These are phyloP conservation scores for Pyrrhia umbra DNA, from an alignment of 2,888 invertebrate species.

Conservation along the genomic window DNA sequence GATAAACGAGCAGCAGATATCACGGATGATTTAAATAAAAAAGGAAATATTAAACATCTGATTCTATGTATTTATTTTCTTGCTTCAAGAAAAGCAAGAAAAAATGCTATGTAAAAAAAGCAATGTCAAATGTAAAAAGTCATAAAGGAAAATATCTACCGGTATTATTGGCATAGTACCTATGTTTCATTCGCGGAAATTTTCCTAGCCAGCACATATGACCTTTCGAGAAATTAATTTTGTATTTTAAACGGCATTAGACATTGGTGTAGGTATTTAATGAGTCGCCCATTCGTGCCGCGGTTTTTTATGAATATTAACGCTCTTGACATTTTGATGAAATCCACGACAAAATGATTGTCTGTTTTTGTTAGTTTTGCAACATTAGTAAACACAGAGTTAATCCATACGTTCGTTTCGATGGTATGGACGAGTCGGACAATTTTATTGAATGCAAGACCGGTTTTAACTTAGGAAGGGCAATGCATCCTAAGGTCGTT, in stretches of 20 bases:
- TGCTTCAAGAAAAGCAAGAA: not conserved
- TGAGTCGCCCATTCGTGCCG: slow-evolving; percentile 48
- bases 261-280: slow-evolving; percentile 59
- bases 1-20: too few relatives aligned
- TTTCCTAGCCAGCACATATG: slow-evolving; percentile 60
- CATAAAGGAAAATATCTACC: slow-evolving; percentile 3
- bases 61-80: too few relatives aligned
- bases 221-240: slow-evolving; percentile 69
- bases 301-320: slow-evolving; percentile 56
- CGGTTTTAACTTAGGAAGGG: slow-evolving; percentile 26
- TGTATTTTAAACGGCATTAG: slow-evolving; percentile 57
- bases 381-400: slow-evolving; percentile 20
- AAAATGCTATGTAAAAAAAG: slow-evolving; percentile 7
- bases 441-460: slow-evolving; percentile 8
- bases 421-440: not conserved
- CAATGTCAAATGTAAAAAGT: slow-evolving; percentile 9
- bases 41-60: not conserved
- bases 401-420: slow-evolving; percentile 2
- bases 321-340: slow-evolving; percentile 62
- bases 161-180: slow-evolving; percentile 10
- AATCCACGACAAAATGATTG: slow-evolving; percentile 51
- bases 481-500: slow-evolving; percentile 6
- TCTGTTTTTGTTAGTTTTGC: slow-evolving; percentile 47
- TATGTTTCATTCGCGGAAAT: slow-evolving; percentile 46
- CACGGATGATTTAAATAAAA: not conserved